Evolutionary conservation across 2,113 vertebrate species (phyloP), one percentile per base, ranked within the genome.

Genomic region (Notarius quadriscutis): DNA sequence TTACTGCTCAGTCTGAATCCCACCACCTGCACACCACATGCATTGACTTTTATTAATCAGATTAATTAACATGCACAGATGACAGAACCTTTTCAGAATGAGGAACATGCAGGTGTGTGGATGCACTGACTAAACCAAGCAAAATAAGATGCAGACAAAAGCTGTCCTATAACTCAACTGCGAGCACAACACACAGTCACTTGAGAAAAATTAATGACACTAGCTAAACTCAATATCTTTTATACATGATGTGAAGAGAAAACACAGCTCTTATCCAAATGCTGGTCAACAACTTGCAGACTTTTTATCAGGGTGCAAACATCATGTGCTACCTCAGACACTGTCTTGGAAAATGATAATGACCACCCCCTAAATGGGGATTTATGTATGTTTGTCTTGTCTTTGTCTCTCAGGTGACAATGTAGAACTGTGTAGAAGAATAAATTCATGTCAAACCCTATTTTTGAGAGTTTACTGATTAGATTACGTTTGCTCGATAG

Each of bases 131-230:
- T 30, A 57, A 79, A 79, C 77, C n/a, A 57, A 57, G 2, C 12
- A 53, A 78, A 79, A 79, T 77, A 57, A 79, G 14, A 57, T 55
- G 12, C 51, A 79, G 77, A 79, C 51, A 57, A 79, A 79, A 79
- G 10, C 53, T 53, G 75, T 55, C 50, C 12, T 79, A 57, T 57
- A 57, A 30, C 51, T 79, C 75, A 55, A n/a, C 53, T 27, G 77
- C 14, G 18, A 55, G 14, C n/a, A 57, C 53, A 79, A 57, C 25
- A 79, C 51, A 30, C 14, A 30, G 12, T 53, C 48, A 51, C 74
- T 27, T 27, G 50, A n/a, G 75, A 53, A 53, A n/a, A 53, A 48
- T 53, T 41, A 78, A 53, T 12, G 14, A 53, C 48, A 77, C 22
- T 51, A 8, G 75, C 50, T 6, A 50, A 22, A 27, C 12, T 78